phyloP scores from a whole-genome alignment of 23 tunicate species.

The Halocynthia roretzi region DNA sequence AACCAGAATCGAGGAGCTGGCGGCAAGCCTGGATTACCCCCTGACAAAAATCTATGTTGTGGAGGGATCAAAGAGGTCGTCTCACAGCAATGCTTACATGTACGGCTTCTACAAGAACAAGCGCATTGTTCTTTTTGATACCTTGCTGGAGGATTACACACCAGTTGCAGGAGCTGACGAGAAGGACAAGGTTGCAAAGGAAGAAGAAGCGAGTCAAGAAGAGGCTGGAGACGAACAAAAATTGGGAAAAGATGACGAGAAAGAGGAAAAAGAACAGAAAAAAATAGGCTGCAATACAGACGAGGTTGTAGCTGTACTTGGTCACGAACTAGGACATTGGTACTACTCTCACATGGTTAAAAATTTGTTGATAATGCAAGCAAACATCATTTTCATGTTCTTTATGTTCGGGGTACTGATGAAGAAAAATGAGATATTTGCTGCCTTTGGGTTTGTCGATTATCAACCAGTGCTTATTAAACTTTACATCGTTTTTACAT shows the following conservation, averaged over 20 bases:
- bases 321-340: conserved; percentile 99
- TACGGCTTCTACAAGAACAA: conserved; percentile 98
- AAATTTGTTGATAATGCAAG: conserved; percentile 69
- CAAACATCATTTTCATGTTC: conserved; percentile 59
- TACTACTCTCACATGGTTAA: conserved; percentile 91
- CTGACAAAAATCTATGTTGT: conserved; percentile 90
- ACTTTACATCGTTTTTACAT: conserved; percentile 72
- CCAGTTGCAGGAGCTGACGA: conserved; percentile 63
- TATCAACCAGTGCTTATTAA: conserved; percentile 64
- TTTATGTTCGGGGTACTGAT: conserved; percentile 87
- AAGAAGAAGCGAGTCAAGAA: conserved; percentile 4
- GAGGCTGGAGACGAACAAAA: background rate
- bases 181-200: conserved; percentile 8
- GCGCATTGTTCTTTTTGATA: conserved; percentile 94
- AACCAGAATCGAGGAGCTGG: conserved; percentile 78
- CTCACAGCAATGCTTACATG: conserved; percentile 99
- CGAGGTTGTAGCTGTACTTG: conserved; percentile 94
- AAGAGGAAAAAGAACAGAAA: conserved; percentile 34
- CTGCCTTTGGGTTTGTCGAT: conserved; percentile 77
- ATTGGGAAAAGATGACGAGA: background rate
- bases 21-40: conserved; percentile 76
- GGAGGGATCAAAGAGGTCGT: conserved; percentile 97
- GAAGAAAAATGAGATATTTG: conserved; percentile 48
- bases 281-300: conserved; percentile 95
- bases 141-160: conserved; percentile 82